Conservation (phyloP, 2,888 invertebrate species). For the Oscheius sp. region DNA sequence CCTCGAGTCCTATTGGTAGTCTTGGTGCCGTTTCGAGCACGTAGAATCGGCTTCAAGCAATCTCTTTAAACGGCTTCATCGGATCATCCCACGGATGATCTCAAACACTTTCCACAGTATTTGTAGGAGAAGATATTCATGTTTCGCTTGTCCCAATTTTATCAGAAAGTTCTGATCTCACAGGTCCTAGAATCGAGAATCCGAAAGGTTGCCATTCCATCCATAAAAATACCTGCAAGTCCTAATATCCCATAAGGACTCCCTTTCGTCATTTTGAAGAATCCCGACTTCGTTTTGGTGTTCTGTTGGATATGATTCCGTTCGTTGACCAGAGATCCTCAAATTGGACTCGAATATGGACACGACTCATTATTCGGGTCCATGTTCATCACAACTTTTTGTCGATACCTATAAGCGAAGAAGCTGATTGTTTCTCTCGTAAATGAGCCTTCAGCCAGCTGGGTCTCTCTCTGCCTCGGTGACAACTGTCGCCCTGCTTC, state of each 20-base stretch:
- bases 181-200: too few relatives aligned
- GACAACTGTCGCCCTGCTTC: slow-evolving; percentile 7
- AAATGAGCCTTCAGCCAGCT: slow-evolving; percentile 14
- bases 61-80: too few relatives aligned
- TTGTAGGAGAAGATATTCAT: too few relatives aligned
- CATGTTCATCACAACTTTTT: not conserved
- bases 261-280: not conserved
- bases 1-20: not conserved
- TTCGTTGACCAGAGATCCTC: slow-evolving; percentile 3
- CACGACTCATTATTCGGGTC: not conserved
- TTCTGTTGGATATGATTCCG: not conserved
- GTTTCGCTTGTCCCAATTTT: too few relatives aligned
- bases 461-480: slow-evolving; percentile 7
- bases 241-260: not conserved
- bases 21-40: not conserved
- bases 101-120: too few relatives aligned
- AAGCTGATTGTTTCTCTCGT: slow-evolving; percentile 2
- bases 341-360: not conserved
- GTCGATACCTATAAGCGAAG: not conserved
- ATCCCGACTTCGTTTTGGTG: not conserved
- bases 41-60: too few relatives aligned
- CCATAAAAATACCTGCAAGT: too few relatives aligned
- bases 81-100: too few relatives aligned
- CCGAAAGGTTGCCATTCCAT: too few relatives aligned
- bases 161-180: too few relatives aligned